Conservation (phyloP, 2,797 vertebrate species). For the Premnoplex brunnescens region DNA sequence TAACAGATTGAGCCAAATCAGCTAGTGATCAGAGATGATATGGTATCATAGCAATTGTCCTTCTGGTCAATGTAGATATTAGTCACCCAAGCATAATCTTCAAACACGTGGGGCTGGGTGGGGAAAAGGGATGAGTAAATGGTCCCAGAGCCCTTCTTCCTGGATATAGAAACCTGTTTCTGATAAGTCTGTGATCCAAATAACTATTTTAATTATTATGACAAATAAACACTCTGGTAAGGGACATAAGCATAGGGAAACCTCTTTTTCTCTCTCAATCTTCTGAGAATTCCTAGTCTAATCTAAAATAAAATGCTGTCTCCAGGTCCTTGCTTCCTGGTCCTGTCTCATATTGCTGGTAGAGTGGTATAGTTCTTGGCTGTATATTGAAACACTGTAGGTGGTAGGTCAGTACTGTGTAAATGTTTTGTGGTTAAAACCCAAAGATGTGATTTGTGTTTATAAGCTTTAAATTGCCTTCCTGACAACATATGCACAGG, state of each 20-base stretch:
- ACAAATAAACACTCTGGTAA: background rate
- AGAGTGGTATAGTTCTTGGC: background rate
- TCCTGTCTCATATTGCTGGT: background rate
- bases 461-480: slow-evolving; percentile 64
- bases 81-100: background rate
- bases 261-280: background rate
- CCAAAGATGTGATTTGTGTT: slow-evolving; percentile 59
- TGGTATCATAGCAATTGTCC: background rate
- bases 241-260: background rate
- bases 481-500: slow-evolving; percentile 39
- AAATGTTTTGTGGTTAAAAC: slow-evolving; percentile 54
- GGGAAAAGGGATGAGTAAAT: background rate
- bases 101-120: accelerated
- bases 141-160: background rate
- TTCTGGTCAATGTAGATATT: background rate
- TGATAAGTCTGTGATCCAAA: background rate
- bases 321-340: background rate
- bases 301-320: background rate
- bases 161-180: background rate
- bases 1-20: background rate
- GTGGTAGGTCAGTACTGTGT: slow-evolving; percentile 19
- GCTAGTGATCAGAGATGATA: background rate
- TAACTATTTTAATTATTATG: background rate
- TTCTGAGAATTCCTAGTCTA: background rate
- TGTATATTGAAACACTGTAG: background rate